phyloP scores from a whole-genome alignment of 23 tunicate genomes.

The Botrylloides violaceus region DNA sequence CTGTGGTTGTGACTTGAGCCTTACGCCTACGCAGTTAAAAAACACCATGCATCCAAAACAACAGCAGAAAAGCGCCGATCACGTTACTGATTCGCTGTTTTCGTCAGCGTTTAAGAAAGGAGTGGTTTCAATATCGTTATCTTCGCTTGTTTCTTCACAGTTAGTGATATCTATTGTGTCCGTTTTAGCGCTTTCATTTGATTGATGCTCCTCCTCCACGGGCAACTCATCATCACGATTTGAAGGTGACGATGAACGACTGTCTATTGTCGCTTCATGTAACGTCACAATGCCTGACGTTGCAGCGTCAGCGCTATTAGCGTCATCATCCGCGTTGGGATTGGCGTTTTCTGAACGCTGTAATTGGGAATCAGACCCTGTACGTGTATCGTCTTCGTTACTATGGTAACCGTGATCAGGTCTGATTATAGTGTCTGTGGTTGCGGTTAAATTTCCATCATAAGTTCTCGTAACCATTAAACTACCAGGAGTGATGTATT shows the following conservation, averaged over 20 bases:
- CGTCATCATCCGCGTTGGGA: background rate
- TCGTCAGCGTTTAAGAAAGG: background rate
- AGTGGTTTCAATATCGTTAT: background rate
- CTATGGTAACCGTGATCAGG: slow-evolving; percentile 31
- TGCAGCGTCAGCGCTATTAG: slow-evolving; percentile 12
- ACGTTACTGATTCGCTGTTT: background rate
- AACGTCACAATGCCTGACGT: slow-evolving; percentile 18
- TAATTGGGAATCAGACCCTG: slow-evolving; percentile 10
- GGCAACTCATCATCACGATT: background rate
- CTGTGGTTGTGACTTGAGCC: too few relatives aligned
- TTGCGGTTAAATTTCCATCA: slow-evolving; percentile 19
- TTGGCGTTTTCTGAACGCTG: slow-evolving; percentile 1
- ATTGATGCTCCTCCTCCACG: background rate
- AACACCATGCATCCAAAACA: too few relatives aligned
- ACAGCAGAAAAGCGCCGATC: too few relatives aligned
- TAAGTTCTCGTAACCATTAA: slow-evolving; percentile 18
- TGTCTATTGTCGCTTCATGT: background rate
- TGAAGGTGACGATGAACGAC: background rate
- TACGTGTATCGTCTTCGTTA: slow-evolving; percentile 15
- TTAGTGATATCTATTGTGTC: background rate
- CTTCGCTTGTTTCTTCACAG: background rate
- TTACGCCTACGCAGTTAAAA: too few relatives aligned
- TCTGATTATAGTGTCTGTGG: slow-evolving; percentile 15
- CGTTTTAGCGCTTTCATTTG: background rate
- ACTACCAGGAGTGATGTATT: background rate